Conservation (phyloP, 2,797 vertebrate species). For the Nannoperca obscura region DNA sequence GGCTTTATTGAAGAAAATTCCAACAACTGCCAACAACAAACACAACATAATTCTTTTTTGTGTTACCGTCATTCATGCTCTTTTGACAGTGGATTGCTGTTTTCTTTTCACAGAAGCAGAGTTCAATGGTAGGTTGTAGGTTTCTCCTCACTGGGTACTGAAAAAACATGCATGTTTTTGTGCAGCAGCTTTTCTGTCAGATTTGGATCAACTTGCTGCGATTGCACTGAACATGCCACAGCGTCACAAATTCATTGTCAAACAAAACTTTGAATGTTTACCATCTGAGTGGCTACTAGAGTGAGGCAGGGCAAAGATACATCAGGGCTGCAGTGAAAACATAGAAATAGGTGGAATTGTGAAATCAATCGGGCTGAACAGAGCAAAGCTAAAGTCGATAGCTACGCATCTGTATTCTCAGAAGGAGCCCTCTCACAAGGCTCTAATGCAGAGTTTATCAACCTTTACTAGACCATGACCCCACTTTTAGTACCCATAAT, state of each 20-base stretch:
- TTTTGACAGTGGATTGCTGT: slow-evolving; percentile 31
- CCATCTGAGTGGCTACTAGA: not conserved
- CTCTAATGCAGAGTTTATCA: slow-evolving; percentile 39
- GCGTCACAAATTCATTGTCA: not conserved
- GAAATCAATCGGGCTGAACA: slow-evolving; percentile 36
- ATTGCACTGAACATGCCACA: slow-evolving; percentile 5
- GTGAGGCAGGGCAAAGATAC: slow-evolving; percentile 32
- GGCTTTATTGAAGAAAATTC: slow-evolving; percentile 18
- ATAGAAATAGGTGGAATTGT: slow-evolving; percentile 34
- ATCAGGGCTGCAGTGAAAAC: slow-evolving; percentile 28
- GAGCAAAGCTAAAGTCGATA: slow-evolving; percentile 43
- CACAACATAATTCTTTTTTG: slow-evolving; percentile 18
- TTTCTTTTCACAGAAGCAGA: slow-evolving; percentile 24
- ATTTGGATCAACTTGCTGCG: slow-evolving; percentile 18
- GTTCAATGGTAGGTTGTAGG: slow-evolving; percentile 27
- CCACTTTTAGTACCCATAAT: slow-evolving; percentile 29
- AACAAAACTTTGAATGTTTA: slow-evolving; percentile 25
- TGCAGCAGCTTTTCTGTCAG: slow-evolving; percentile 14
- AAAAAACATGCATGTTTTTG: not conserved
- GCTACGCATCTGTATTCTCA: slow-evolving; percentile 45
- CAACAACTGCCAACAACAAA: slow-evolving; percentile 10
- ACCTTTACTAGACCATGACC: slow-evolving; percentile 51
- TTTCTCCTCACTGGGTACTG: slow-evolving; percentile 13
- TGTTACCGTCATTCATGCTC: slow-evolving; percentile 33
- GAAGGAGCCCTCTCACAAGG: slow-evolving; percentile 9